These are phyloP conservation scores for Leptarthrus brevirostris DNA, from an alignment of 2,888 invertebrate genomes.

Conservation along the genomic window DNA sequence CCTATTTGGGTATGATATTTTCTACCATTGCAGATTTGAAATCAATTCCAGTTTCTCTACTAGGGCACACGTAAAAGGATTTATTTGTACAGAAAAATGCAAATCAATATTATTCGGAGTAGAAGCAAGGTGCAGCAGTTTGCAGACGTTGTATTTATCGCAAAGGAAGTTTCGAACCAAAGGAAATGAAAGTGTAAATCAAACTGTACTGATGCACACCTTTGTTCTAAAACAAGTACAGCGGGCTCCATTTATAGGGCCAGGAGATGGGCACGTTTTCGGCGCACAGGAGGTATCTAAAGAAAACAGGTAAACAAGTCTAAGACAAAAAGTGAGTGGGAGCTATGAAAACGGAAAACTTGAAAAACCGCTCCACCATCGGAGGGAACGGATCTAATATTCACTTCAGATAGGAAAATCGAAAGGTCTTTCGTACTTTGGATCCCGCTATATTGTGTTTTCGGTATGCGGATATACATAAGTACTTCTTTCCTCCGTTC, in stretches of 20 bases:
- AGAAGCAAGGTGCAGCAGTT: no score
- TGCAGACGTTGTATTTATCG: no score
- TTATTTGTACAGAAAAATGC: no score
- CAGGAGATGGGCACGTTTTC: neutral
- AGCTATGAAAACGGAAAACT: neutral
- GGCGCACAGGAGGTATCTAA: neutral
- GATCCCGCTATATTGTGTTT: neutral
- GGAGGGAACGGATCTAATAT: constrained; percentile 5
- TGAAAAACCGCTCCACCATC: constrained; percentile 12
- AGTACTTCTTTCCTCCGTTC: neutral
- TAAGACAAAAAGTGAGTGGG: constrained; percentile 9
- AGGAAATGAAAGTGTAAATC: constrained; percentile 3
- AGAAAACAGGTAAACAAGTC: constrained; percentile 10
- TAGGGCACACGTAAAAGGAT: no score
- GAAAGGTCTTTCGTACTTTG: neutral
- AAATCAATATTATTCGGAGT: no score
- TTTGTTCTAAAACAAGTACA: neutral
- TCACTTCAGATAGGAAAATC: constrained; percentile 16
- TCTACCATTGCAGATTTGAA: no score
- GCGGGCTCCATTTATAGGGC: no score
- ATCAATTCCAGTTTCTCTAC: no score
- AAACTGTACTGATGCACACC: constrained; percentile 13
- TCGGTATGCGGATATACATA: neutral
- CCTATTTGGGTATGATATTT: no score
- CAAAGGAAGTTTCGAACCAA: no score